Conservation (phyloP, 2,888 invertebrate genomes). For the Drosophila anomalata region DNA sequence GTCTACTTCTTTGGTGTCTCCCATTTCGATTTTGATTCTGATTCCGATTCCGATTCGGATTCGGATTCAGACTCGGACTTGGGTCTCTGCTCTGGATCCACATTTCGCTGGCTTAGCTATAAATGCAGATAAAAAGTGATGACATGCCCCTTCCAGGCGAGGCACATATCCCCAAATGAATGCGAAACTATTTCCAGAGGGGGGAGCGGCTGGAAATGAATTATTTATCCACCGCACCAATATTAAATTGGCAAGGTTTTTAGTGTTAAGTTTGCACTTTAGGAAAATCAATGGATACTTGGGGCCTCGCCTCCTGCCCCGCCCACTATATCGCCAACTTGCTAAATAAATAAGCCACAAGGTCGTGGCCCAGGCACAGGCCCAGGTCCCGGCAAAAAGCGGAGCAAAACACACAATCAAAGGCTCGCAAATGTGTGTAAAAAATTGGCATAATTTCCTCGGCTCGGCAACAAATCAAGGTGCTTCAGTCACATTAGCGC, state of each 20-base stretch:
- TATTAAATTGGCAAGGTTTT: neutral
- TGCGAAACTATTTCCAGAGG: neutral
- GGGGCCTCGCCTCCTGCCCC: neutral
- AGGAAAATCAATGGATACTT: constrained; percentile 21
- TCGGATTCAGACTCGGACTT: constrained; percentile 4
- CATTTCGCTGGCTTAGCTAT: constrained; percentile 24
- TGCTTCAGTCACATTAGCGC: constrained; percentile 42
- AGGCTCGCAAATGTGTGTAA: constrained; percentile 30
- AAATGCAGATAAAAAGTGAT: constrained; percentile 30
- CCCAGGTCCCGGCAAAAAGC: neutral
- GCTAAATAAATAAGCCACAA: constrained; percentile 41
- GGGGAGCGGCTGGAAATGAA: neutral
- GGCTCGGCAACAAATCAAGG: constrained; percentile 54
- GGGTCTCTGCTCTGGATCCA: neutral
- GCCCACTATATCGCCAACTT: neutral
- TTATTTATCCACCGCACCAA: neutral
- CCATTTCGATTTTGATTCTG: constrained; percentile 9
- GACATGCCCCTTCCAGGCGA: constrained; percentile 16
- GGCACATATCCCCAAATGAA: neutral
- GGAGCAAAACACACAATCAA: constrained; percentile 13
- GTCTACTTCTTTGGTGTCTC: constrained; percentile 28
- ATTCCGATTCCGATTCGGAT: constrained; percentile 3
- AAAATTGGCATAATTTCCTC: constrained; percentile 59
- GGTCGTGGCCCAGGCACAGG: constrained; percentile 20
- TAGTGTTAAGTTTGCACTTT: neutral